Percentiles rank a stretch among this genome's conserved stretches.
Conservation (phyloP, 1,140 invertebrate genomes). For the Drosophila eugracilis region DNA sequence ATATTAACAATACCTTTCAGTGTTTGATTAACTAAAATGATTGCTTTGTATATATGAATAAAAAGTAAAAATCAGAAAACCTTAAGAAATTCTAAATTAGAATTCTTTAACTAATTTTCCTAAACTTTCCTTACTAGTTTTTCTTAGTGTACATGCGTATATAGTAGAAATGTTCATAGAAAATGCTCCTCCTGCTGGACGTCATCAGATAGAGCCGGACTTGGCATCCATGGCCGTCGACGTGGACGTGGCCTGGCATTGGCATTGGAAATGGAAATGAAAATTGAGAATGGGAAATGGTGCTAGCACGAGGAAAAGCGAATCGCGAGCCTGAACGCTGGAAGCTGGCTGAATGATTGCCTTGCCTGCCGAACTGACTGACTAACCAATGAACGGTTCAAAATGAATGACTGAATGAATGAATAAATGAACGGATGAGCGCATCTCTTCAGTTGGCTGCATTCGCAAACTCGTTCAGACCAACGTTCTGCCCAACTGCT, state of each 20-base stretch:
- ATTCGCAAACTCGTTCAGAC: slow-evolving; percentile 74
- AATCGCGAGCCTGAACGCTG: slow-evolving; percentile 33
- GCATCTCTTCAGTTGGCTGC: slow-evolving; percentile 78
- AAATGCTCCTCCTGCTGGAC: slow-evolving; percentile 50
- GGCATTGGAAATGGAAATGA: slow-evolving; percentile 42
- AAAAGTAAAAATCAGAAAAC: too few species aligned
- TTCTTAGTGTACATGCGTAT: slow-evolving; percentile 29
- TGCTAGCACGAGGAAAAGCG: background rate
- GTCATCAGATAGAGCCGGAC: slow-evolving; percentile 30
- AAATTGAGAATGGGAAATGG: slow-evolving; percentile 21
- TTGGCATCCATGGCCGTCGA: slow-evolving; percentile 8
- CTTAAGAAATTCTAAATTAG: too few species aligned
- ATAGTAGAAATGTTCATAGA: slow-evolving; percentile 61
- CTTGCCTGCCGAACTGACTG: slow-evolving; percentile 72
- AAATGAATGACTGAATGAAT: slow-evolving; percentile 83
- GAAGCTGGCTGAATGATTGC: slow-evolving; percentile 75
- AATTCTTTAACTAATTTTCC: too few species aligned
- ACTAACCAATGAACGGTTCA: slow-evolving; percentile 79
- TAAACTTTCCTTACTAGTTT: slow-evolving; percentile 1
- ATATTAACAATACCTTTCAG: too few species aligned
- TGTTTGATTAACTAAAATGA: too few species aligned
- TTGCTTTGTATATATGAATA: too few species aligned
- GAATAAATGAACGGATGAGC: slow-evolving; percentile 82
- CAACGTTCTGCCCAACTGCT: background rate
- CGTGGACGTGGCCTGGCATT: slow-evolving; percentile 43